Base-by-base conservation (phyloP, 2,888 invertebrate species). In the Geotrupes spiniger region DNA sequence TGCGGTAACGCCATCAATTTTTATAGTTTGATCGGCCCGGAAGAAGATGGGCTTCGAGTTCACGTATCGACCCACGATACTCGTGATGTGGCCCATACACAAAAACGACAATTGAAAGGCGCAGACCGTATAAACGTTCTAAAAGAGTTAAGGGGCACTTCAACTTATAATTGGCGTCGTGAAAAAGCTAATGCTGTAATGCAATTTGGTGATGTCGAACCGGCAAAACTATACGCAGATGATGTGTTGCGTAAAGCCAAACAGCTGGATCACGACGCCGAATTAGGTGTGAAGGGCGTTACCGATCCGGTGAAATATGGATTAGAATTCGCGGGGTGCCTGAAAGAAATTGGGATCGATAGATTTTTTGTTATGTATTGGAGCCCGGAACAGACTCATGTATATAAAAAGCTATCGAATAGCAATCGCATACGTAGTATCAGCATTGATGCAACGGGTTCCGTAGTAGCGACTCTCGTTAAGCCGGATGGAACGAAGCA, bases 171-270 rank as follows among this genome's bases (percentile, higher is more conserved):
- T 16, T 42, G 31, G 42, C n/a, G 37, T 4, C 4, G 42, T n/a
- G 12, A 42, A 42, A 12, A 31, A 6, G 42, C 42, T 12, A 39
- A 42, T 16, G 33, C 8, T 9, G 4, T 38, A n/a, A 42, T 42
- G 42, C 16, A 2, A 33, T 42, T 42, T 16, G 36, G 37, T 8
- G 42, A 42, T 36, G 33, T 39, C 4, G 12, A 42, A 15, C 42
- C 36, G 9, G 42, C 42, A 42, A 6, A 42, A 16, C 8, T 42
- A 8, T 42, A 42, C 2, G 2, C 9, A 10, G 42, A 42, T 16
- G 6, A 6, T 4, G 33, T 36, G 6, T 38, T 42, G 15, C 42
- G 42, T 8, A 42, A 42, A 38, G 42, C 33, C 6, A 42, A 42
- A 39, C 42, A 42, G 27, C n/a, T 12, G n/a, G 31, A 42, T 10